phyloP scores from a whole-genome alignment of 2,888 invertebrate species.

The Eledona agricola region DNA sequence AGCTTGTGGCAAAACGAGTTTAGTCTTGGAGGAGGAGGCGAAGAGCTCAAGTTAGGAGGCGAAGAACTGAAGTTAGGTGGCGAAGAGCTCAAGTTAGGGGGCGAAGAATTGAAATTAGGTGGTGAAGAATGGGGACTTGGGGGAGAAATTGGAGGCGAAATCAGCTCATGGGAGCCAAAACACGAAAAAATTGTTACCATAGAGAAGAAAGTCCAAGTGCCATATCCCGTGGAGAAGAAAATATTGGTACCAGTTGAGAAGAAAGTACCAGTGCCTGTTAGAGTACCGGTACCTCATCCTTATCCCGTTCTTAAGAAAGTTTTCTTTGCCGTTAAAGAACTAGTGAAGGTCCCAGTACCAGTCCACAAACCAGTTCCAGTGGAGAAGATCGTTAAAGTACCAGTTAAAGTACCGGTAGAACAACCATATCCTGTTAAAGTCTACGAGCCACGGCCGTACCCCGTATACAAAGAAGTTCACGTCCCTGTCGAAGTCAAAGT shows the following conservation, averaged over 20 bases:
- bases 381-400: slow-evolving; percentile 76
- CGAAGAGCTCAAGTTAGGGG: slow-evolving; percentile 6
- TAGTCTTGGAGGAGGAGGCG: neutral
- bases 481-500: slow-evolving; percentile 74
- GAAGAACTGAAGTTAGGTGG: neutral
- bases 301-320: slow-evolving; percentile 34
- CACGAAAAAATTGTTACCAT: slow-evolving; percentile 60
- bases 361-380: slow-evolving; percentile 71
- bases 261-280: slow-evolving; percentile 68
- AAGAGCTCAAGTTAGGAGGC: neutral
- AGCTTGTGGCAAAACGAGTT: slow-evolving; percentile 24
- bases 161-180: slow-evolving; percentile 1
- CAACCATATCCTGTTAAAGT: slow-evolving; percentile 76
- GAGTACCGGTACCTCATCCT: slow-evolving; percentile 65
- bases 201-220: slow-evolving; percentile 73
- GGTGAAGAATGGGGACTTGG: slow-evolving; percentile 10
- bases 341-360: slow-evolving; percentile 70
- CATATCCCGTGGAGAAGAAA: slow-evolving; percentile 72
- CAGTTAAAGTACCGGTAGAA: slow-evolving; percentile 72
- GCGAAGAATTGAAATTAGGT: neutral
- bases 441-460: slow-evolving; percentile 76
- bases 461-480: slow-evolving; percentile 73
- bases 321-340: slow-evolving; percentile 27
- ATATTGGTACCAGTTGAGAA: slow-evolving; percentile 73
- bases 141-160: slow-evolving; percentile 1